Evolutionary conservation across 92 coral and sea anemone species (phyloP).

Genomic region (Umimayanthus kanabou): DNA sequence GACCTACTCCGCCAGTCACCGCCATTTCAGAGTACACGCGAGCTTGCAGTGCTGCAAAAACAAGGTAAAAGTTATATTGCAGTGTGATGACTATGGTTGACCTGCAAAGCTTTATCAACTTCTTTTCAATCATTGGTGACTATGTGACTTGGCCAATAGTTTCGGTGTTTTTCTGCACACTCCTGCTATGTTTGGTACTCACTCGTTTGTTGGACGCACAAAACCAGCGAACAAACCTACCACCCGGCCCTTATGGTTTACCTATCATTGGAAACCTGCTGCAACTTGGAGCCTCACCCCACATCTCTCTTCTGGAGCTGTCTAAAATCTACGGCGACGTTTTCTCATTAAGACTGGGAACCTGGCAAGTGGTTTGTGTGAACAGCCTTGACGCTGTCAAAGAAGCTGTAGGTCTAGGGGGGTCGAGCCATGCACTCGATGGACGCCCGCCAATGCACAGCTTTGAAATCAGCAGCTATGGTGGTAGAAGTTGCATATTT

Average conservation of each 20-base stretch:
- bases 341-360: slow-evolving; percentile 72
- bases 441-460: slow-evolving; percentile 75
- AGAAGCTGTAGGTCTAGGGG: slow-evolving; percentile 57
- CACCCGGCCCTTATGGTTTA: slow-evolving; percentile 85
- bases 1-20: neutral
- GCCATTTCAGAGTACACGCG: slow-evolving; percentile 10
- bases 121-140: neutral
- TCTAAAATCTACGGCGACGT: slow-evolving; percentile 79
- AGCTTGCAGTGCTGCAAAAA: neutral
- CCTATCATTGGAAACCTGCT: slow-evolving; percentile 90
- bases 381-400: slow-evolving; percentile 63
- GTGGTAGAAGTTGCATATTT: slow-evolving; percentile 78
- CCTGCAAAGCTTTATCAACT: slow-evolving; percentile 7
- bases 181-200: neutral
- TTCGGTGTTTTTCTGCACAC: slow-evolving; percentile 18
- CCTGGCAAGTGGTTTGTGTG: slow-evolving; percentile 72
- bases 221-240: slow-evolving; percentile 17
- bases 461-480: slow-evolving; percentile 61
- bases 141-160: neutral
- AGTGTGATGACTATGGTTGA: neutral
- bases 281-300: slow-evolving; percentile 77
- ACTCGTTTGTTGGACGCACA: neutral
- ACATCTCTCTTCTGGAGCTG: slow-evolving; percentile 68
- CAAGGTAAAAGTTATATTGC: neutral
- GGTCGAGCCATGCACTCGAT: slow-evolving; percentile 65